phyloP scores from a whole-genome alignment of 2,888 invertebrate genomes.

The Lissonota sp. region DNA sequence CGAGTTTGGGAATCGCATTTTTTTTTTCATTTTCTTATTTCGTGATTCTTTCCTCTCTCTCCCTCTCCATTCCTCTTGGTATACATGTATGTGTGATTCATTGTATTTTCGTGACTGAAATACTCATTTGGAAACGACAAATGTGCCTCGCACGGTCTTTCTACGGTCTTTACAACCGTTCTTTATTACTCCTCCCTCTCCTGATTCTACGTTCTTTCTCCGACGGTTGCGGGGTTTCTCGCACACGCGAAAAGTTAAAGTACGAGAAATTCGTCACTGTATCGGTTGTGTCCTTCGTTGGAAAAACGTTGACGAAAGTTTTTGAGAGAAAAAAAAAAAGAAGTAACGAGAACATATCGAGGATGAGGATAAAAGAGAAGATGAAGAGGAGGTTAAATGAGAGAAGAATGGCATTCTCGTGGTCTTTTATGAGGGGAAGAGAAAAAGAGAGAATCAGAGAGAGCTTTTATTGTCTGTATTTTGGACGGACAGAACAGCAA shows the following conservation, averaged over 20 bases:
- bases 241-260: background rate
- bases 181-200: conserved; percentile 6
- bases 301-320: background rate
- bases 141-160: conserved; percentile 31
- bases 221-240: too few species aligned
- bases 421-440: conserved; percentile 35
- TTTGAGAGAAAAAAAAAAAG: background rate
- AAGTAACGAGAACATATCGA: background rate
- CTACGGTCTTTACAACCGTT: conserved; percentile 15
- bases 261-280: background rate
- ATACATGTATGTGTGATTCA: conserved; percentile 55
- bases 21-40: background rate
- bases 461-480: conserved; percentile 8
- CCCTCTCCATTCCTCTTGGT: conserved; percentile 13
- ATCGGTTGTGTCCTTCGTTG: too few species aligned
- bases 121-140: conserved; percentile 56
- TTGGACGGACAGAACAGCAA: conserved; percentile 40
- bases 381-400: conserved; percentile 9
- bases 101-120: conserved; percentile 68
- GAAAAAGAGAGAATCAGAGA: conserved; percentile 30
- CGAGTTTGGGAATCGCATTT: conserved; percentile 41
- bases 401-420: conserved; percentile 39
- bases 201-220: background rate
- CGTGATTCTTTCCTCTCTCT: background rate
- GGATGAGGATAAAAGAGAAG: background rate